Percentiles rank a stretch among this genome's conserved stretches.
Conservation (phyloP, 2,113 vertebrate genomes). For the Halcyon malimbica region DNA sequence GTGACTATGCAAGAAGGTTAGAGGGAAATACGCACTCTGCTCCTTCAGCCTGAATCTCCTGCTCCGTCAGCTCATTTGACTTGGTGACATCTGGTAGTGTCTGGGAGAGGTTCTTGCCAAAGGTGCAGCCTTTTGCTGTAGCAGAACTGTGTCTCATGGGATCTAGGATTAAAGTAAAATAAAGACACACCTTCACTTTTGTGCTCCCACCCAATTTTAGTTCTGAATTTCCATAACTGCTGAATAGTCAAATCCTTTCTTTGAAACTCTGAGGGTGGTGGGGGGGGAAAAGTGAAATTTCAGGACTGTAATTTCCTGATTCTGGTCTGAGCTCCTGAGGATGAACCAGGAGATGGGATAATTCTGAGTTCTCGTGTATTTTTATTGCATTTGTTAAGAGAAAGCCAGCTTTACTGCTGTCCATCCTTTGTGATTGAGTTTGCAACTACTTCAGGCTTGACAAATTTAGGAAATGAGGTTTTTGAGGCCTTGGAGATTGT, state of each 20-base stretch:
- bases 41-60: slow-evolving; percentile 42
- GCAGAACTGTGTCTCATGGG: not conserved
- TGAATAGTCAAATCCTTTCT: slow-evolving; percentile 42
- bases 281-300: not conserved
- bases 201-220: not conserved
- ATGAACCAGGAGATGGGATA: not conserved
- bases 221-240: slow-evolving; percentile 33
- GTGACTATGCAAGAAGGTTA: not conserved
- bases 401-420: not conserved
- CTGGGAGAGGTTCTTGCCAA: slow-evolving; percentile 8
- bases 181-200: not conserved
- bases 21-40: not conserved
- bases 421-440: slow-evolving; percentile 1
- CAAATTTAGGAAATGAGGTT: slow-evolving; percentile 3
- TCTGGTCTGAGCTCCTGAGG: not conserved
- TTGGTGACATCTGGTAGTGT: slow-evolving; percentile 2
- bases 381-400: not conserved
- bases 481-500: not conserved
- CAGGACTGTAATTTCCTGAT: not conserved
- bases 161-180: slow-evolving; percentile 24
- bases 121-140: not conserved
- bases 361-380: not conserved
- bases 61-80: not conserved
- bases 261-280: not conserved
- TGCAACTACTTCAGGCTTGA: not conserved